Conservation (phyloP, 2,113 vertebrate species). For the Galbula dea region DNA sequence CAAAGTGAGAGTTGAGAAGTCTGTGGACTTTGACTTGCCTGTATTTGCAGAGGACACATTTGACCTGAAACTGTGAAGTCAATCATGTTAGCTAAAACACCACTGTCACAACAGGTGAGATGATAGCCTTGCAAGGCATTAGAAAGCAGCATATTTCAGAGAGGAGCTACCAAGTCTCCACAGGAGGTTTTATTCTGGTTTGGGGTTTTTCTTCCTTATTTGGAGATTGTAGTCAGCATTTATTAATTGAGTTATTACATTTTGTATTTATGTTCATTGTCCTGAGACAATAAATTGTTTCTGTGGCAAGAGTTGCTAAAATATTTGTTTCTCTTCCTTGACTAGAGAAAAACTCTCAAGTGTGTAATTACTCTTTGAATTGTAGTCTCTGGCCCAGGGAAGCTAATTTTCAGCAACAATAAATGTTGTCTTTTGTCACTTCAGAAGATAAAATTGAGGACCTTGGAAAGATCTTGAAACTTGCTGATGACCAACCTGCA, state of each 20-base stretch:
- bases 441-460: neutral
- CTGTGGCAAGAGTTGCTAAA: neutral
- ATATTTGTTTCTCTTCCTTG: neutral
- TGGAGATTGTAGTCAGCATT: neutral
- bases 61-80: neutral
- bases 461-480: neutral
- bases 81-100: neutral
- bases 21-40: neutral
- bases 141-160: neutral
- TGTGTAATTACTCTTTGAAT: neutral
- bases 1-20: neutral
- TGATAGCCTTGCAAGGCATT: neutral
- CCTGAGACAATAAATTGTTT: neutral
- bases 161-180: neutral
- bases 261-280: slow-evolving; percentile 13
- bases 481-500: neutral
- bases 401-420: neutral
- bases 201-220: neutral
- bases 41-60: neutral
- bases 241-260: neutral
- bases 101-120: neutral
- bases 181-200: neutral
- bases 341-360: neutral
- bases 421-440: neutral
- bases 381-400: neutral